These are phyloP conservation scores for Mamestra configurata DNA, from an alignment of 1,140 invertebrate genomes.

Conservation along the genomic window DNA sequence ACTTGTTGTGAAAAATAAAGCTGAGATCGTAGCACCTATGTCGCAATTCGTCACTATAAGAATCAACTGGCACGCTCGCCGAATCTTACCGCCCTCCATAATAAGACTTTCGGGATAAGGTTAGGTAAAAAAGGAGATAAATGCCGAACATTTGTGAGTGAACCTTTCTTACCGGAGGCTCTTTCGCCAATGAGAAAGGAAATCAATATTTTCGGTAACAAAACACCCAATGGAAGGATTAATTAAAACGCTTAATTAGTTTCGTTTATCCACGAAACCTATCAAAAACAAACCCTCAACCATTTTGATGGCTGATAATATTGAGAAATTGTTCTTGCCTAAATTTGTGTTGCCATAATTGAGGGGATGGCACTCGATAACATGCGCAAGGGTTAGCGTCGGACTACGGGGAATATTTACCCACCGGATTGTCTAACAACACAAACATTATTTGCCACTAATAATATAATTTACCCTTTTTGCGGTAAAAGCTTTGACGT, in stretches of 20 bases:
- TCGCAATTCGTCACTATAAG: constrained; percentile 17
- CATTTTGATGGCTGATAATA: constrained; percentile 72
- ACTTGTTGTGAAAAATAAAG: constrained; percentile 41
- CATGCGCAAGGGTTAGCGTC: constrained; percentile 38
- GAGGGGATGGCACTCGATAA: constrained; percentile 42
- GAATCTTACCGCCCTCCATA: constrained; percentile 28
- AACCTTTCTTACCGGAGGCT: constrained; percentile 53
- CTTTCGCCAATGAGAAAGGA: constrained; percentile 51
- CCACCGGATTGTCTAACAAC: constrained; percentile 33
- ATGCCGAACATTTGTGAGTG: constrained; percentile 51
- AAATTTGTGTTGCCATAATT: constrained; percentile 55
- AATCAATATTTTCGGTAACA: constrained; percentile 82
- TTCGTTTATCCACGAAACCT: constrained; percentile 81
- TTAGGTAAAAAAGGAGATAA: constrained; percentile 49
- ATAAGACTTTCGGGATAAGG: constrained; percentile 40
- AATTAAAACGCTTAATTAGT: constrained; percentile 86
- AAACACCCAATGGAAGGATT: constrained; percentile 79
- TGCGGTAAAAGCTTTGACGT: constrained; percentile 3
- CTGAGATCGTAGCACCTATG: constrained; percentile 1
- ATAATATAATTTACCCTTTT: constrained; percentile 34
- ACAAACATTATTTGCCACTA: constrained; percentile 27
- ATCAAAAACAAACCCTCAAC: constrained; percentile 75
- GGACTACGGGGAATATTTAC: constrained; percentile 37
- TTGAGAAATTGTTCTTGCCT: constrained; percentile 67
- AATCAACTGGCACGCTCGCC: constrained; percentile 33